Base-by-base conservation (phyloP, 1,140 invertebrate genomes). In the Zelostemma sp. region DNA sequence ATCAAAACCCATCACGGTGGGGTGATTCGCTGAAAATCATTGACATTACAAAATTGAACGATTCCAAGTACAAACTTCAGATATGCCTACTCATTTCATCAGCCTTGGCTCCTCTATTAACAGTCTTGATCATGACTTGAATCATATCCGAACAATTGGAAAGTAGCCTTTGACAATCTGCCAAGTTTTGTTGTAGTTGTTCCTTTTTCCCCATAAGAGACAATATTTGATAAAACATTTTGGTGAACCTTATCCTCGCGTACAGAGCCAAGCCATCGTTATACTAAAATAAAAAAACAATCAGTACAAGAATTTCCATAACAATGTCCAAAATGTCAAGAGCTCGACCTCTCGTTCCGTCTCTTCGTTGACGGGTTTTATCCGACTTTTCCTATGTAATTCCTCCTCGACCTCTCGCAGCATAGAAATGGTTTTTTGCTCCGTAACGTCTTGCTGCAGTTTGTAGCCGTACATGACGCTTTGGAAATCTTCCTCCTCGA, bases 401-500 rank as follows among this genome's bases (percentile, higher is more conserved):
- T 97, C 95, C 72, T 98, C 96, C 80, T 99, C 97, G 16, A 96
- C 93, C 83, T 98, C 96, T 76, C 93, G 89, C 40, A 98, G 85
- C 89, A 95, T 93, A 0, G 91, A 90, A 51, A 92, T 90, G 47
- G 93, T 93, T 73, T 93, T 91, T 35, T 91, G 87, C 77, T 97
- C 95, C 14, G 91, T 92, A 6, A 97, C 90, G 78, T 97, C 94
- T 33, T 90, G 88, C 16, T 91, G 92, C 69, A 97, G 87, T 78
- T 93, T 89, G 83, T 96, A 97, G n/a, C 95, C 95, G 85, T 97
- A 98, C 12, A 93, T 91, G 80, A 95, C 92, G 19, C 94, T 92
- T 83, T 98, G 95, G 83, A 98, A 99, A 82, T 99, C 97, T 87
- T 99, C 97, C 84, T 98, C 95, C 86, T 95, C 94, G 84, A 93